Evolutionary conservation across 2,888 invertebrate species (phyloP).

Genomic region (Cerastoderma edule): DNA sequence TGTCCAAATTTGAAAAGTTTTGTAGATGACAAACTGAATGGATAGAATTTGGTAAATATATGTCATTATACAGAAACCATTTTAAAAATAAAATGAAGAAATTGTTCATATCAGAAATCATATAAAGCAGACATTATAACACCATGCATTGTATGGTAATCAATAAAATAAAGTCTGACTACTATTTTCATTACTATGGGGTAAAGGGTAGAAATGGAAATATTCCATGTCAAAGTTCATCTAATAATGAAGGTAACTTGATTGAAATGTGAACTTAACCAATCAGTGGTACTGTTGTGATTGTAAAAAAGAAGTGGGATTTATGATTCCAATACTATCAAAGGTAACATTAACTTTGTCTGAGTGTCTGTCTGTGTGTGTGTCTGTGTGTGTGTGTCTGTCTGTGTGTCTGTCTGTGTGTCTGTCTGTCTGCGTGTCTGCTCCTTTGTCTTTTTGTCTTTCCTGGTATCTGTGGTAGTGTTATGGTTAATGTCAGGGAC

Average conservation of each 20-base stretch:
- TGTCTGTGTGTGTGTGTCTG: too few relatives aligned
- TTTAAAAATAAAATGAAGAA: neutral
- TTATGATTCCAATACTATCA: neutral
- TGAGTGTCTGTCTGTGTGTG: too few relatives aligned
- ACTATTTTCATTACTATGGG: neutral
- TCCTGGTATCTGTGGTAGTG: too few relatives aligned
- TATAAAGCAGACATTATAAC: neutral
- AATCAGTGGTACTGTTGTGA: neutral
- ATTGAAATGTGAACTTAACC: neutral
- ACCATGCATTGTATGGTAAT: too few relatives aligned
- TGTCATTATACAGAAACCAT: neutral
- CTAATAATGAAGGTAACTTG: slow-evolving; percentile 2
- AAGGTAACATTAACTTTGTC: neutral
- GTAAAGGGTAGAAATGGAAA: neutral
- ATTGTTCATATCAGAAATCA: neutral
- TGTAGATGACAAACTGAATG: too few relatives aligned
- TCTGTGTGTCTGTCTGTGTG: too few relatives aligned
- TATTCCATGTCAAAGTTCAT: slow-evolving; percentile 5
- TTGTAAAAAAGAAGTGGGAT: neutral
- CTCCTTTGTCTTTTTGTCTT: too few relatives aligned
- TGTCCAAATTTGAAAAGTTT: too few relatives aligned
- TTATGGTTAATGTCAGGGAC: too few relatives aligned
- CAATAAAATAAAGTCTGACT: neutral
- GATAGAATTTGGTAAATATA: neutral
- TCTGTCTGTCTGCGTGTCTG: too few relatives aligned